Evolutionary conservation across 2,113 vertebrate genomes (phyloP).

Genomic region (Ptilonorhynchus violaceus): DNA sequence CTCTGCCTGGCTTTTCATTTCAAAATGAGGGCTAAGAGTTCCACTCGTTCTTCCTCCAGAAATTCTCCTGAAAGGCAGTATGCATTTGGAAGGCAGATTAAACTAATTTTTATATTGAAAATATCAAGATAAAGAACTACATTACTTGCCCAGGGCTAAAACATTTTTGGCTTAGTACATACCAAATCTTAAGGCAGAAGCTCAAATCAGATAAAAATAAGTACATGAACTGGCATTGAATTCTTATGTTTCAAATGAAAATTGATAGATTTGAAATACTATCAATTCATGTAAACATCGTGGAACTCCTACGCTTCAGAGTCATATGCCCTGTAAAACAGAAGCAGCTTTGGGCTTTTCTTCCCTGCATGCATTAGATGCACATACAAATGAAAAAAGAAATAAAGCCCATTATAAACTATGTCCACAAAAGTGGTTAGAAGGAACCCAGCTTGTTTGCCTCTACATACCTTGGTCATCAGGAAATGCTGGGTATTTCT

Average conservation of each 20-base stretch:
- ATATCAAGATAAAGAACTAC: not conserved
- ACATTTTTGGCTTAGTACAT: not conserved
- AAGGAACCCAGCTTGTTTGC: not conserved
- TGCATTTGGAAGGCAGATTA: not conserved
- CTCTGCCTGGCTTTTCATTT: not conserved
- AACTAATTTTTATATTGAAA: not conserved
- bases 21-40: not conserved
- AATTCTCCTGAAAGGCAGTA: not conserved
- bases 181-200: not conserved
- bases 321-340: not conserved
- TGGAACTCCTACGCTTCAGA: not conserved
- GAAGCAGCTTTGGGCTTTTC: not conserved
- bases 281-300: not conserved
- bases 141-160: not conserved
- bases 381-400: not conserved
- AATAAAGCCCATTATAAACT: not conserved
- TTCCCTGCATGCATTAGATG: not conserved
- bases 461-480: slow-evolving; percentile 75
- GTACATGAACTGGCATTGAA: not conserved
- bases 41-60: not conserved
- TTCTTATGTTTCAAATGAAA: not conserved
- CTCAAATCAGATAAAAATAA: not conserved
- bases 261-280: not conserved
- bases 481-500: slow-evolving; percentile 78
- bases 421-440: not conserved